Conservation (phyloP, 1,140 invertebrate species). For the Achatina immaculata region DNA sequence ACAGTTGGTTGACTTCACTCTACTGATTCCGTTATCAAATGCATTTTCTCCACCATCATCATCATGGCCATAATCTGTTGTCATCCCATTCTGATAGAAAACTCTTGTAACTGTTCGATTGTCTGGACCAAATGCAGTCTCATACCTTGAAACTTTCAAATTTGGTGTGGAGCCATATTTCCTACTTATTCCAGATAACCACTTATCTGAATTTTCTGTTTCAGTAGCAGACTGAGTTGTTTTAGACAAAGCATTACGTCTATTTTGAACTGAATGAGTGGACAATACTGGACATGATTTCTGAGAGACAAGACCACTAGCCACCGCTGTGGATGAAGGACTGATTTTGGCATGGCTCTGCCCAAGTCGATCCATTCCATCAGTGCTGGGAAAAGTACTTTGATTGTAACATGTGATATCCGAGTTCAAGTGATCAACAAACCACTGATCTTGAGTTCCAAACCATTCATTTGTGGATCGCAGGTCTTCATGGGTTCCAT, state of each 20-base stretch:
- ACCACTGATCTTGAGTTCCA: slow-evolving; percentile 24
- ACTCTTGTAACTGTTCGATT: slow-evolving; percentile 63
- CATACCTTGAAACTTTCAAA: slow-evolving; percentile 57
- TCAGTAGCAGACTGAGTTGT: slow-evolving; percentile 28
- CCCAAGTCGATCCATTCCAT: slow-evolving; percentile 18
- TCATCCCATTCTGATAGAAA: slow-evolving; percentile 58
- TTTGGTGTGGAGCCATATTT: slow-evolving; percentile 43
- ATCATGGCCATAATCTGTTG: slow-evolving; percentile 57
- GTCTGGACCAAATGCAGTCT: slow-evolving; percentile 66
- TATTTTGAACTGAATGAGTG: not conserved
- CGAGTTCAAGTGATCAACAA: not conserved
- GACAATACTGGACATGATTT: not conserved
- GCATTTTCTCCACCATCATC: slow-evolving; percentile 39
- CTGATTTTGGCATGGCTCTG: not conserved
- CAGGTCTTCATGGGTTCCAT: slow-evolving; percentile 22
- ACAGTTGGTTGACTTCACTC: not conserved
- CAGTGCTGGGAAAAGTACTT: slow-evolving; percentile 21
- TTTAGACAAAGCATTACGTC: slow-evolving; percentile 1
- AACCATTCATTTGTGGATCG: not conserved
- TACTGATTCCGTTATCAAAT: not conserved
- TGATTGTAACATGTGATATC: not conserved
- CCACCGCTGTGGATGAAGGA: not conserved
- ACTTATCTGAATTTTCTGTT: not conserved
- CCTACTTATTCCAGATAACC: slow-evolving; percentile 8
- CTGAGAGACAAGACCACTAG: not conserved